Evolutionary conservation across 2,888 invertebrate species (phyloP).

Genomic region (Dusona sp.): DNA sequence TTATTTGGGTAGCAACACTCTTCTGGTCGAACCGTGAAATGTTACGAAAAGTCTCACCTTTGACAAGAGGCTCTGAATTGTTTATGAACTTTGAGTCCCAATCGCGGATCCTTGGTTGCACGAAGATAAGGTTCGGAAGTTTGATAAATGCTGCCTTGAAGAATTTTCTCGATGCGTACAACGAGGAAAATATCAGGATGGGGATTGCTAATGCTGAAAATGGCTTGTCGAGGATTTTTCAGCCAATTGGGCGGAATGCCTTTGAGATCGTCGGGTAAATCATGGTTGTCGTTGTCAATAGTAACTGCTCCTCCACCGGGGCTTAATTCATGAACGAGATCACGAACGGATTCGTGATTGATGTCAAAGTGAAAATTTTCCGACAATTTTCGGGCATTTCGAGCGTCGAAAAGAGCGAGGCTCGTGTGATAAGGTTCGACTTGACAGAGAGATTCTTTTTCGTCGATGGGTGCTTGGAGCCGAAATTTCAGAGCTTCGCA

Average conservation of each 20-base stretch:
- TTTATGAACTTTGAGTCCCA: constrained; percentile 93
- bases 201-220: constrained; percentile 94
- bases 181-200: constrained; percentile 97
- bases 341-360: constrained; percentile 90
- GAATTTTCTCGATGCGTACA: constrained; percentile 96
- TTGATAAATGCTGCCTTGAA: constrained; percentile 94
- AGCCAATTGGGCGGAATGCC: constrained; percentile 92
- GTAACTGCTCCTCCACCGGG: constrained; percentile 85
- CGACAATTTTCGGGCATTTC: constrained; percentile 93
- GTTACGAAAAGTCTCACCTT: constrained; percentile 80
- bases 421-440: constrained; percentile 98
- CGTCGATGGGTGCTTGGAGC: constrained; percentile 92
- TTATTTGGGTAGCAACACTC: no score
- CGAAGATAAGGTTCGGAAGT: constrained; percentile 95
- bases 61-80: constrained; percentile 92
- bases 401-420: constrained; percentile 95
- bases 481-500: constrained; percentile 94
- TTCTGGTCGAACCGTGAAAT: no score
- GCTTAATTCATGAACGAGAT: constrained; percentile 86
- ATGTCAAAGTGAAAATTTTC: constrained; percentile 97
- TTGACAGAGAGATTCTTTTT: constrained; percentile 91
- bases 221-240: constrained; percentile 89
- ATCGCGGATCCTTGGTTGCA: constrained; percentile 91
- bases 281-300: constrained; percentile 84
- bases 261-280: constrained; percentile 88